Evolutionary conservation across 2,113 vertebrate species (phyloP), one percentile per base, ranked within the genome.

Genomic region (Elaphurus davidianus): DNA sequence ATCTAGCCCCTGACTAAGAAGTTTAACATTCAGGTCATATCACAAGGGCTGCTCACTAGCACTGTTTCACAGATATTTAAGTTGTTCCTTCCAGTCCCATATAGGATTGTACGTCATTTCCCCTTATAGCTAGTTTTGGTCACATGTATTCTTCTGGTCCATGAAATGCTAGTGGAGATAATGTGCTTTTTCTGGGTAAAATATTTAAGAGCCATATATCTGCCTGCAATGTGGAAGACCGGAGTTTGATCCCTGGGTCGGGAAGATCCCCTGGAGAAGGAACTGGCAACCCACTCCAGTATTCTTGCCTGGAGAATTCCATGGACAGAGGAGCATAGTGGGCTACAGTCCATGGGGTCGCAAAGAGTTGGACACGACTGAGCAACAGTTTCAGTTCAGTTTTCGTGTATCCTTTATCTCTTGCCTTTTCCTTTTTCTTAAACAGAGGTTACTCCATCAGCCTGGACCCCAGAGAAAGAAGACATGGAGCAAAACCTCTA

Each of bases 281-380:
- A 43, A 43, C 12, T 43, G 40, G 40, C 36, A 3, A 76, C 40
- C 40, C 40, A 43, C 40, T 76, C 71, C 71, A 43, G 40, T 43
- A 76, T 15, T 43, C 71, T 76, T 27, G 12, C 71, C 40, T 43
- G 40, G 71, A 76, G 40, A 43, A 76, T 76, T 5, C 71, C 71
- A 76, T 15, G 71, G 71, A 25, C 21, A 0, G 19, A 40, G 67
- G n/a, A 71, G 9, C n/a, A 23, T 36, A 40, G 67, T 71, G n/a
- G 10, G 67, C 10, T 23, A 40, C 12, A 6, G 40, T 43, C 23
- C 40, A 15, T 43, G 40, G 23, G 23, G 3, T 76, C 0, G 0
- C 40, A 74, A 40, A 74, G 23, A 76, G 6, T 76, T 0, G 40
- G 71, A 43, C 12, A 14, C 0, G 2, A 43, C 71, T 76, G 71